A percentile compares a stretch with the other conserved stretches of the same genome.
These are phyloP conservation scores for Avahi laniger DNA, from an alignment of 2,797 vertebrate species.

Conservation along the genomic window DNA sequence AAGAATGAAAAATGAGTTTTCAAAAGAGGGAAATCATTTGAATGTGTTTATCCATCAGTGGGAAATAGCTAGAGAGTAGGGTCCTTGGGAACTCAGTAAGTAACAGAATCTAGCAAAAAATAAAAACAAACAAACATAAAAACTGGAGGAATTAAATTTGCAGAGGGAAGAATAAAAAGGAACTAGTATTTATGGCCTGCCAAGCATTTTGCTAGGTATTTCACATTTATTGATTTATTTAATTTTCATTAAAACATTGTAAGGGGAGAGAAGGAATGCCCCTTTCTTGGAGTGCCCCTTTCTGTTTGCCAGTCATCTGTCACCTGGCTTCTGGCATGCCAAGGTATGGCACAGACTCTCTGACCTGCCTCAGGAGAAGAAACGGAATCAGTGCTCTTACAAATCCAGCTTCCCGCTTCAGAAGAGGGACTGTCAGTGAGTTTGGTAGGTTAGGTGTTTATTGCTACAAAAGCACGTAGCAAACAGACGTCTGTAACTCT, in stretches of 20 bases:
- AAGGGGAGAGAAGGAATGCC: neutral
- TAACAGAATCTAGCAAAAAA: neutral
- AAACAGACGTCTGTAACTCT: neutral
- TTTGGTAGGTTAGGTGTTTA: neutral
- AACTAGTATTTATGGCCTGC: neutral
- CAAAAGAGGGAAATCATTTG: neutral
- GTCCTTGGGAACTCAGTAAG: neutral
- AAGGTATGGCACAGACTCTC: neutral
- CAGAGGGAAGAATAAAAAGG: neutral
- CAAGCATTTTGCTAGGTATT: neutral
- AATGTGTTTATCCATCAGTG: neutral
- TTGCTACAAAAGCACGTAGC: neutral
- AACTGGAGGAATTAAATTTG: neutral
- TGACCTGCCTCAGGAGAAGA: rapidly evolving
- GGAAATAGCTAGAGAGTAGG: neutral
- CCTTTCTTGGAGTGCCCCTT: neutral
- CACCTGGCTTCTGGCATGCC: neutral
- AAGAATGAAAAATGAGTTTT: neutral
- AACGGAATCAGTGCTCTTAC: neutral
- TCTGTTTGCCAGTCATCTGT: no score
- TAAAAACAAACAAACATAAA: no score
- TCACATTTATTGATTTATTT: neutral
- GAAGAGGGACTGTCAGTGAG: neutral
- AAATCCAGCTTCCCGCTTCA: neutral
- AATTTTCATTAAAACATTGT: neutral